Evolutionary conservation across 2,113 vertebrate genomes (phyloP).

Genomic region (Neofelis nebulosa): DNA sequence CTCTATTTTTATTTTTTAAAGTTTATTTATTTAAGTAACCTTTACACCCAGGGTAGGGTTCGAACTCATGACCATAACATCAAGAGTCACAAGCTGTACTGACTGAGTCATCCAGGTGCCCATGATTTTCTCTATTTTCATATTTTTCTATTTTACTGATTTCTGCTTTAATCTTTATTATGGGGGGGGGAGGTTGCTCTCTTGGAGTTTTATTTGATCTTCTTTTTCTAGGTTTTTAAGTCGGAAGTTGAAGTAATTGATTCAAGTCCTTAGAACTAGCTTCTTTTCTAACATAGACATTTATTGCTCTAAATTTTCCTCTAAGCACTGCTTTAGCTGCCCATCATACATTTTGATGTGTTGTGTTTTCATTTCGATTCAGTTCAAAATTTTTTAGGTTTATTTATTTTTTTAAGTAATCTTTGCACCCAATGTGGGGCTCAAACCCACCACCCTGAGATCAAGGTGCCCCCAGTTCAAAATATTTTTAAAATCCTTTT

Average conservation of each 20-base stretch:
- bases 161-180: not conserved
- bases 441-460: not conserved
- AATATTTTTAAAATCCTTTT: not conserved
- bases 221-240: slow-evolving; percentile 12
- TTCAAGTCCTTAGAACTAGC: not conserved
- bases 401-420: not conserved
- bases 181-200: not conserved
- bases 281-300: not conserved
- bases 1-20: not conserved
- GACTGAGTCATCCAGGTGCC: not conserved
- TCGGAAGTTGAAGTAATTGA: not conserved
- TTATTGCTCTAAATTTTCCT: not conserved
- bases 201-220: not conserved
- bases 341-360: not conserved
- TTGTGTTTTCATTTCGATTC: not conserved
- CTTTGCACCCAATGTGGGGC: not conserved
- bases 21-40: not conserved
- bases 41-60: not conserved
- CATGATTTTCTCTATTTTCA: not conserved
- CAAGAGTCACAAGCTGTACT: not conserved
- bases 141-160: not conserved
- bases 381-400: not conserved
- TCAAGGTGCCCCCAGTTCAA: not conserved
- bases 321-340: not conserved
- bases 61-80: not conserved